Evolutionary conservation across 2,113 vertebrate species (phyloP).

Genomic region (Gallinago undulata): DNA sequence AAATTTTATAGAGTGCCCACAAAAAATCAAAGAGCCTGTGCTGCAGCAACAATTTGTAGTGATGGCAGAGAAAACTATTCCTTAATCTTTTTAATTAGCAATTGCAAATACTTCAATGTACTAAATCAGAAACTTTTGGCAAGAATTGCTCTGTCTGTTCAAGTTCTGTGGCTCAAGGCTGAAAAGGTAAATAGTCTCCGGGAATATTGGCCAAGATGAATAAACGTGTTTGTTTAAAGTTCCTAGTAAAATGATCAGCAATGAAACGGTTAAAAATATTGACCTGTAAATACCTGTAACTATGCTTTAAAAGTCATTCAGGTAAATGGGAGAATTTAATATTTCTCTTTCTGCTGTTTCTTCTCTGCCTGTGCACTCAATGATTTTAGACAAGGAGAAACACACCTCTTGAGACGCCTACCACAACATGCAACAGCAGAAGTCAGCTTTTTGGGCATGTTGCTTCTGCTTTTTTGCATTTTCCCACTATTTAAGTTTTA

Average conservation of each 20-base stretch:
- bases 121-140: neutral
- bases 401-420: neutral
- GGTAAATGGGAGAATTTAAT: neutral
- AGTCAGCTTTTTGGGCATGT: neutral
- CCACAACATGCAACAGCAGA: accelerated
- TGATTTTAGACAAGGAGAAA: neutral
- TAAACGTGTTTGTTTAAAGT: neutral
- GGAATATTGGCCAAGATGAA: neutral
- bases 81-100: constrained; percentile 52
- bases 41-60: constrained; percentile 18
- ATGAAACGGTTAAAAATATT: neutral
- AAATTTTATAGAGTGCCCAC: constrained; percentile 41
- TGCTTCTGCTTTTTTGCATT: neutral
- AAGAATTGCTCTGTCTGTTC: neutral
- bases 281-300: neutral
- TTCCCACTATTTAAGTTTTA: neutral
- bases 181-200: neutral
- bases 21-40: constrained; percentile 34
- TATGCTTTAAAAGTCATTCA: neutral
- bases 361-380: neutral
- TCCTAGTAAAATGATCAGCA: neutral
- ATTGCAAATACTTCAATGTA: constrained; percentile 5
- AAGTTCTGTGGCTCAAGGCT: neutral
- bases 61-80: constrained; percentile 4
- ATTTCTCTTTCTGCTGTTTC: neutral